A percentile compares a stretch with the other conserved stretches of the same genome.
Conservation (phyloP, 2,888 invertebrate species). For the Rugalucina vietnamica region DNA sequence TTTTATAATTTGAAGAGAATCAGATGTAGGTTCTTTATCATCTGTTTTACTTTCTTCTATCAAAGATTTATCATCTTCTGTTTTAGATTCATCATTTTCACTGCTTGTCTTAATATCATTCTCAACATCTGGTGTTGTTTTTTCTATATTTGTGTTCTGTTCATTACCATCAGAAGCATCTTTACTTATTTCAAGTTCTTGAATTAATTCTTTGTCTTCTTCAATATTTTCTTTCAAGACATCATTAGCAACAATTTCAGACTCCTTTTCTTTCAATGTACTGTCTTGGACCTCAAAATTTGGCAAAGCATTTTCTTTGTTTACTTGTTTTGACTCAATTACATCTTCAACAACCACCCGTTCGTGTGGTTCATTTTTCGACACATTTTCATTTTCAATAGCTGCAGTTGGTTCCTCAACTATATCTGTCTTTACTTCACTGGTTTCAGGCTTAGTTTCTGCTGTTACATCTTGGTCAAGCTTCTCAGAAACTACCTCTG, state of each 20-base stretch:
- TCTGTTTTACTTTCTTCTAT: background rate
- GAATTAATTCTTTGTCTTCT: background rate
- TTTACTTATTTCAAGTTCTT: background rate
- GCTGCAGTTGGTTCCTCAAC: background rate
- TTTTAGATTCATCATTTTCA: background rate
- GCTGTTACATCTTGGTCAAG: background rate
- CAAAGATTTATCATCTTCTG: background rate
- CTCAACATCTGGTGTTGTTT: background rate
- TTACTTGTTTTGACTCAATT: background rate
- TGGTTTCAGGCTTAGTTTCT: background rate
- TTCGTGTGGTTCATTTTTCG: background rate
- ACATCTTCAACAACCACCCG: background rate
- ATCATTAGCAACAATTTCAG: background rate
- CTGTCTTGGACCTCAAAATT: background rate
- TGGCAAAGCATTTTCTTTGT: background rate
- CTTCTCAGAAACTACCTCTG: background rate
- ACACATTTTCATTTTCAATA: background rate
- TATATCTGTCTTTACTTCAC: background rate
- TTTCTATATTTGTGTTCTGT: background rate
- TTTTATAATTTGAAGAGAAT: too few relatives aligned
- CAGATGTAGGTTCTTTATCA: background rate
- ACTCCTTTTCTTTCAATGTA: background rate
- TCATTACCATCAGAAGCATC: background rate
- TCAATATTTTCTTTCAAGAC: background rate
- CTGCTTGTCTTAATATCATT: background rate